Percentiles rank a stretch among this genome's conserved stretches.
phyloP scores from a whole-genome alignment of 2,888 invertebrate species.

The Stratiomys singularior region DNA sequence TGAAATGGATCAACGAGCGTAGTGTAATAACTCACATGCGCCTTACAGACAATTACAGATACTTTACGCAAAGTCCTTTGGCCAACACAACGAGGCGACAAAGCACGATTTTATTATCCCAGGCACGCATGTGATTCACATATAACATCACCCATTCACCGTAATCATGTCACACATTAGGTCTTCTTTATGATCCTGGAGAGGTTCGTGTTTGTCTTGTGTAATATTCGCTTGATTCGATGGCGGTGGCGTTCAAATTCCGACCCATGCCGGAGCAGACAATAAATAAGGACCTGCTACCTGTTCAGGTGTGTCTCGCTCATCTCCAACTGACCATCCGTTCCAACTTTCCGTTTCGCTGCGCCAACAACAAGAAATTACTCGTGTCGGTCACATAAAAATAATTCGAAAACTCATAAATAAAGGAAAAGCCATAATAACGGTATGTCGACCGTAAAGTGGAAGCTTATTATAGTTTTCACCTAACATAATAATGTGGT shows the following conservation, averaged over 20 bases:
- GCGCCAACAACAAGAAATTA: conserved; percentile 21
- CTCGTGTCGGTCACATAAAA: conserved; percentile 49
- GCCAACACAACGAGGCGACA: no score
- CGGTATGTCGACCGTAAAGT: conserved; percentile 43
- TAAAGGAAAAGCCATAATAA: conserved; percentile 49
- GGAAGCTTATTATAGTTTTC: conserved; percentile 42
- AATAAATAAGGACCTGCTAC: not conserved
- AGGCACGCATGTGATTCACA: conserved; percentile 31
- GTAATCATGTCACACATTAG: not conserved
- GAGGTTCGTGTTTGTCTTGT: conserved; percentile 16
- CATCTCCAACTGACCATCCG: not conserved
- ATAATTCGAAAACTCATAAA: conserved; percentile 51
- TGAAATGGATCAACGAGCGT: not conserved
- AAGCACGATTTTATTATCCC: conserved; percentile 13
- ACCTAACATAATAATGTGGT: conserved; percentile 34
- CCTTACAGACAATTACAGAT: not conserved
- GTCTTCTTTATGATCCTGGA: conserved; percentile 46
- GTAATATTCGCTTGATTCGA: not conserved
- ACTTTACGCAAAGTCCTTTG: no score
- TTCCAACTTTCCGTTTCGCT: not conserved
- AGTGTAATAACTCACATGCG: not conserved
- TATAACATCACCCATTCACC: conserved; percentile 21
- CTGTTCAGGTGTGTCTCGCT: not conserved
- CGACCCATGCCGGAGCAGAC: not conserved
- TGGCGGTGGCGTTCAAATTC: no score